Evolutionary conservation across 2,888 invertebrate genomes (phyloP), one percentile per base, ranked within the genome.

Genomic region (Isoperla grammatica): DNA sequence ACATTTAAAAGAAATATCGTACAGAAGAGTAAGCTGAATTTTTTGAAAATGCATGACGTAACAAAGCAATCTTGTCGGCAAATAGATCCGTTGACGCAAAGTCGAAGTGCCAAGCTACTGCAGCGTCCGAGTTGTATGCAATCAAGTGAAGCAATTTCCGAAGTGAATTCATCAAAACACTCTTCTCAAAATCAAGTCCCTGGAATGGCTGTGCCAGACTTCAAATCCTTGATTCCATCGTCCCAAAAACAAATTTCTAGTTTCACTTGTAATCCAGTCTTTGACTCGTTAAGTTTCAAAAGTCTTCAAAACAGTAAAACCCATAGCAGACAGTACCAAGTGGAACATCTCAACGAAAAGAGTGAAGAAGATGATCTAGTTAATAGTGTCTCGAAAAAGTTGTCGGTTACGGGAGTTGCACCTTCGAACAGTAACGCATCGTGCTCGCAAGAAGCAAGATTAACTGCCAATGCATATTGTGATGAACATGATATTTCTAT

Each of bases 381-480:
- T 15, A 39, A 37, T 17, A 43, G 12, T 13, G 48, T 35, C 5
- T 12, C 42, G 12, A 45, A 50, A 54, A 43, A n/a, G 23, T 22
- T 29, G 8, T 20, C 37, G 12, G 40, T 9, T n/a, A 9, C 50
- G 3, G 42, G 45, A 9, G 39, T 46, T 12, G n/a, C 46, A 37
- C n/a, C n/a, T n/a, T 40, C 46, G 1, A 39, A 23, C 17, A 56
- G 39, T 22, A 35, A 50, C 35, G 54, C 61, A 15, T 68, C 74
- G 4, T 93, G 93, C 74, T 91, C 93, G 0, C 88, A 89, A 68
- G 88, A 94, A 73, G 89, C 87, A 3, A 77, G 84, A 66, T 80
- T 82, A 73, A 80, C 79, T 65, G 71, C 81, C 13, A 81, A 66
- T 17, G 48, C 63, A 12, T 55, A 65, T 46, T 66, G 68, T 20